phyloP scores from a whole-genome alignment of 2,113 vertebrate genomes.

The Setophaga petechia region DNA sequence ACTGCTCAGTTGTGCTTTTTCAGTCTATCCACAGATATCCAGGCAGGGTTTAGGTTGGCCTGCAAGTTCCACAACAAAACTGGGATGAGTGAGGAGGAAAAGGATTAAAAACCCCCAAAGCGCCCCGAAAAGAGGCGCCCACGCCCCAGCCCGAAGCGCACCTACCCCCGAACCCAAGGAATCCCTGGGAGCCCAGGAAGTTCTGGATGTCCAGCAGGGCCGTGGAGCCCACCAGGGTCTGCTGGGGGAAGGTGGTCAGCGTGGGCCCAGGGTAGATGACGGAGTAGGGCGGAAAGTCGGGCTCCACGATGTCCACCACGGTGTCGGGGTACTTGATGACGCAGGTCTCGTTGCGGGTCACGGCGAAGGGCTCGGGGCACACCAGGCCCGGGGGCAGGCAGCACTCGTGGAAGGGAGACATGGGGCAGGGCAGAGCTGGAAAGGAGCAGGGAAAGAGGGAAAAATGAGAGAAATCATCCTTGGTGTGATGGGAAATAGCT shows the following conservation, averaged over 20 bases:
- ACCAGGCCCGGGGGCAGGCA: not conserved
- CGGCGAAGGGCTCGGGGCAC: constrained; percentile 12
- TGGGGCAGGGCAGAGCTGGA: not conserved
- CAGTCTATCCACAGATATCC: not conserved
- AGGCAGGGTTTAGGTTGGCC: not conserved
- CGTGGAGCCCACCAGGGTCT: constrained; percentile 35
- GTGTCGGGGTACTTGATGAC: constrained; percentile 34
- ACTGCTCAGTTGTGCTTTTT: not conserved
- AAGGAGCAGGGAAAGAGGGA: not conserved
- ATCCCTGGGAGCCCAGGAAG: not conserved
- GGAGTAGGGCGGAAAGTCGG: not conserved
- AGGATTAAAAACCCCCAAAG: not conserved
- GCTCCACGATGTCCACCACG: constrained; percentile 25
- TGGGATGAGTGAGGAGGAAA: not conserved
- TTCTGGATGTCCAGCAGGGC: not conserved
- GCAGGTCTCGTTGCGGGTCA: not conserved
- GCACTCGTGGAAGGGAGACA: constrained; percentile 39
- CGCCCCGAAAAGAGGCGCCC: not conserved
- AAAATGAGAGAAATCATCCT: not conserved
- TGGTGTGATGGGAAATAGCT: fast-evolving
- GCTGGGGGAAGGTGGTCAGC: constrained; percentile 59
- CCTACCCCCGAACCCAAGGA: not conserved
- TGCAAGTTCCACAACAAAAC: constrained; percentile 10
- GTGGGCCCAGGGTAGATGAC: constrained; percentile 44
- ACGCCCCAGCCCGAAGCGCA: not conserved